Evolutionary conservation across 2,113 vertebrate species (phyloP), one percentile per base, ranked within the genome.

Genomic region (Sapayoa aenigma): DNA sequence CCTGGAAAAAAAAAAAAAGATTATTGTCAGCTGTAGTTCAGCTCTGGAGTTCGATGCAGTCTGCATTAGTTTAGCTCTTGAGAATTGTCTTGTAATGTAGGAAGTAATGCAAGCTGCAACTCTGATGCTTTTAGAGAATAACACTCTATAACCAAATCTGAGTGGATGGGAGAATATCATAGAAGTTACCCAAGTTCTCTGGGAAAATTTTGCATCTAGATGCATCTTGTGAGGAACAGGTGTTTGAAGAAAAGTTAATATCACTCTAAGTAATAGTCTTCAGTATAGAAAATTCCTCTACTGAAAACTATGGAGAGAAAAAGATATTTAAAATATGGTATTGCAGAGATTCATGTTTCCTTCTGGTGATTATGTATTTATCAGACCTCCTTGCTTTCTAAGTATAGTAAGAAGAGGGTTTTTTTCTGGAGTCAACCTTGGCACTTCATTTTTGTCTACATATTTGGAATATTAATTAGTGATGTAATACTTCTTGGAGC

Each of bases 1-100:
- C 18, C 65, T 94, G 84, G 84, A 67, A 72, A 93, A 95, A 89
- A 58, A 67, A 50, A 75, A 74, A 81, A 75, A 59, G 56, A n/a
- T n/a, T n/a, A n/a, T 73, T 89, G 35, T 87, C 87, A 95, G 73
- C 50, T 96, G 84, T 74, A 77, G 72, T 84, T 92, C 60, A 86
- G 44, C 60, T 90, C 67, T 69, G 0, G 77, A 77, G 47, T 89
- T 87, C 63, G 59, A 75, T 84, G 39, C 56, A 78, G 12, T 89
- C 81, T 62, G 11, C 21, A 30, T 90, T 89, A 55, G 11, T 84
- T 74, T 55, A 33, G 14, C 33, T 67, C 42, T 78, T 78, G 65
- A 41, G 73, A 84, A 24, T 67, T 23, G 3, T 71, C 27, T 75
- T 7, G 9, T 11, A 58, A 5, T 31, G 12, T 72, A 74, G 27